phyloP scores from a whole-genome alignment of 2,113 vertebrate species.

The Narcine bancroftii region DNA sequence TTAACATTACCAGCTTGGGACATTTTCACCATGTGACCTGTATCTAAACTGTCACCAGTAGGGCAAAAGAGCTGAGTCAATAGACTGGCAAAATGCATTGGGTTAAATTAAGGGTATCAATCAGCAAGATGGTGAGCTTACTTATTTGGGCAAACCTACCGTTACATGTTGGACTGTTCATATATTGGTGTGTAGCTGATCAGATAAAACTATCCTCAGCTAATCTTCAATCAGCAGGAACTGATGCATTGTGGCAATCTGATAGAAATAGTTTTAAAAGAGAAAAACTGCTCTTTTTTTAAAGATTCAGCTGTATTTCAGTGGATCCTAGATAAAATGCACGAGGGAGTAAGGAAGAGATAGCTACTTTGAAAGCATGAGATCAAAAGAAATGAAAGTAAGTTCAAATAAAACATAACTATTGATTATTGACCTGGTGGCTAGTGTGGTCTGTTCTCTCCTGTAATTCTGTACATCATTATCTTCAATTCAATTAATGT shows the following conservation, averaged over 20 bases:
- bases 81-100: not conserved
- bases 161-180: not conserved
- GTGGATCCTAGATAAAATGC: not conserved
- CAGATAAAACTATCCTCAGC: not conserved
- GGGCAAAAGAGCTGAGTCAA: not conserved
- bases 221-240: not conserved
- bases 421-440: not conserved
- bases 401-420: not conserved
- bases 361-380: not conserved
- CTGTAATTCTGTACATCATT: not conserved
- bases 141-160: not conserved
- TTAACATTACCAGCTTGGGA: not conserved
- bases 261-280: too few relatives aligned
- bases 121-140: not conserved
- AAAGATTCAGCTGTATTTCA: not conserved
- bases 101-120: not conserved
- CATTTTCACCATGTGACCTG: not conserved
- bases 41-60: not conserved
- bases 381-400: not conserved
- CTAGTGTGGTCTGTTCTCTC: not conserved
- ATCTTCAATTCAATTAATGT: not conserved
- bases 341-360: not conserved
- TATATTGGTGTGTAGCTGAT: not conserved
- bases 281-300: too few relatives aligned
- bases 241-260: not conserved